Percentiles rank a stretch among this genome's conserved stretches.
These are phyloP conservation scores for Protobothrops flavoviridis DNA, from an alignment of 2,113 vertebrate genomes.

Conservation along the genomic window DNA sequence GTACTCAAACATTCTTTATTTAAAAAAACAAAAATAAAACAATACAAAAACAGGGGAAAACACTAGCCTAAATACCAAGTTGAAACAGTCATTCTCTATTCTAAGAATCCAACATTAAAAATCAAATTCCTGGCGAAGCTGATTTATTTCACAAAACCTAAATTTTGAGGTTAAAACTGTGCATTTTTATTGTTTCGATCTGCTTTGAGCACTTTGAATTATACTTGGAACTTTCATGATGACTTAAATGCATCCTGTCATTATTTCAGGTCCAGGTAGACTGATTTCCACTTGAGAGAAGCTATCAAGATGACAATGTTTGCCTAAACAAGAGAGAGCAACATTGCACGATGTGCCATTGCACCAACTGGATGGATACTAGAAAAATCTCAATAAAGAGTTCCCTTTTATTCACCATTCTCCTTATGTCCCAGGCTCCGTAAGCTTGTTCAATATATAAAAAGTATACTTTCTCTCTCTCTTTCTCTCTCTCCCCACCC, in stretches of 20 bases:
- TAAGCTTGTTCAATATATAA: slow-evolving; percentile 26
- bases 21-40: neutral
- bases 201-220: neutral
- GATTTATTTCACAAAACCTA: neutral
- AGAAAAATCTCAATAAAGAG: neutral
- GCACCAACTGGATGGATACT: neutral
- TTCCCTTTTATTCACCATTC: neutral
- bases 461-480: slow-evolving; percentile 35
- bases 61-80: neutral
- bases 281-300: neutral
- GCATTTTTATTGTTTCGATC: neutral
- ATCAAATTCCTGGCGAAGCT: neutral
- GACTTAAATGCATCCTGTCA: neutral
- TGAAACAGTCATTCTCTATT: neutral
- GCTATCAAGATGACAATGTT: neutral
- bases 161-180: neutral
- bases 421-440: neutral
- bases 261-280: neutral
- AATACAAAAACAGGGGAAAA: neutral
- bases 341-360: neutral
- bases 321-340: neutral
- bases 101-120: neutral
- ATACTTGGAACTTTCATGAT: neutral
- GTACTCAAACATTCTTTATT: neutral
- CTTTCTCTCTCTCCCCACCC: neutral